Base-by-base conservation (phyloP, 1,140 invertebrate species). In the Heliconius himera region DNA sequence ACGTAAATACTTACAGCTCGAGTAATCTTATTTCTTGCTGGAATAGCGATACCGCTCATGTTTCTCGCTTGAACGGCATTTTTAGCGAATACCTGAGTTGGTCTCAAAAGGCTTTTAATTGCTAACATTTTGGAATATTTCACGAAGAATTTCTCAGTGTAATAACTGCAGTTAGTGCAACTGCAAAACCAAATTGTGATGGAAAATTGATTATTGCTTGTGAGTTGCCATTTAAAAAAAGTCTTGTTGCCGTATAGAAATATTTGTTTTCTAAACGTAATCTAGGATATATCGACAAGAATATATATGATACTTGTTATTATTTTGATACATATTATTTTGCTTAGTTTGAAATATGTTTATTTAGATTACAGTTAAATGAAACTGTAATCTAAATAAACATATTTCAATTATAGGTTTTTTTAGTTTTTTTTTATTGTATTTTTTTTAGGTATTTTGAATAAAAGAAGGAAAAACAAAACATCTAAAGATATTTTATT, bases 1-100 rank as follows among this genome's bases (percentile, higher is more conserved):
- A 66, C 26, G 18, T 46, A 22, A 51, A 13, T 84, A 93, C 92
- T 84, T 88, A 93, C 92, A 6, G 83, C 90, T 75, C 82, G 91
- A 8, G 91, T 84, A 78, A 93, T 84, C 78, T 90, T 92, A 41
- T 86, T 86, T 56, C 91, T 89, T 8, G 91, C 84, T 11, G 92
- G 92, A 38, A 89, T 80, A 33, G 85, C 74, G 60, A 90, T 78
- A 3, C 79, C 90, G 72, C 87, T 92, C 90, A 92, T 93, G 73
- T 90, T 93, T 72, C 92, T 88, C 8, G 87, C 85, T 56, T 90
- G 91, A 1, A 83, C 83, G 1, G 88, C 90, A 89, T 89, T 92
- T 80, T 88, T 92, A 29, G 86, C 71, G 56, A 66, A 92, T 38
- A 76, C 88, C 86, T 36, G 81, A 73, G 77, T 88, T 89, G 72